Conservation (phyloP, 2,797 vertebrate species). For the Sternotherus odoratus region DNA sequence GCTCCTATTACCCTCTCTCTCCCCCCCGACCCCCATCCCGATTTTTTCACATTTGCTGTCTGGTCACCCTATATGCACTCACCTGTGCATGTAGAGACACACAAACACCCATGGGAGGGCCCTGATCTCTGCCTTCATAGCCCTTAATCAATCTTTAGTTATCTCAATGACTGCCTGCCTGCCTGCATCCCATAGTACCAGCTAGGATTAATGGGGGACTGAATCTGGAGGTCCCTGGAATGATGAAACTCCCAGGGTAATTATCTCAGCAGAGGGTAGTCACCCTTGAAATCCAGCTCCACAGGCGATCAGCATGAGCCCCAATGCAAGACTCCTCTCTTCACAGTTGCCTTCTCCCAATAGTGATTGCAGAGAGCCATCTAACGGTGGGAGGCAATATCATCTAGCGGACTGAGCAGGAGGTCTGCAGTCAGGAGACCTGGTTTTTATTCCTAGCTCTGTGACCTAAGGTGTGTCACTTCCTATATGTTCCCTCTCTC, state of each 20-base stretch:
- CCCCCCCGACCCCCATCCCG: too few relatives aligned
- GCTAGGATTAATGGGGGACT: fast-evolving
- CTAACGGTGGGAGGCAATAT: not conserved
- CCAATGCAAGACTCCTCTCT: fast-evolving
- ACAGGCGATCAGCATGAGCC: fast-evolving
- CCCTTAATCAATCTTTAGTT: not conserved
- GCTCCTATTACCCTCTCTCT: too few relatives aligned
- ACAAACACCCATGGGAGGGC: too few relatives aligned
- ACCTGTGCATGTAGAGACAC: not conserved
- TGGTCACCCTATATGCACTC: not conserved
- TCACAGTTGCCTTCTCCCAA: fast-evolving
- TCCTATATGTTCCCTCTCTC: not conserved
- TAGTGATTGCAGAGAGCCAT: not conserved
- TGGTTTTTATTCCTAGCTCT: not conserved
- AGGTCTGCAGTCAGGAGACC: not conserved
- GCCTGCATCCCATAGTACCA: fast-evolving
- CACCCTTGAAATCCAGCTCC: fast-evolving
- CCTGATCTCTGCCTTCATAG: not conserved
- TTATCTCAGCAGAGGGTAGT: not conserved
- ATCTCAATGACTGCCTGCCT: not conserved
- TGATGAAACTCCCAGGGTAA: fast-evolving
- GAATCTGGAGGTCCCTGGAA: fast-evolving
- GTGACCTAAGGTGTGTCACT: fast-evolving
- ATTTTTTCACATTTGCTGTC: too few relatives aligned
- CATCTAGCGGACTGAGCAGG: fast-evolving